These are phyloP conservation scores for Phalacrocorax carbo DNA, from an alignment of 2,113 vertebrate species.

Conservation along the genomic window DNA sequence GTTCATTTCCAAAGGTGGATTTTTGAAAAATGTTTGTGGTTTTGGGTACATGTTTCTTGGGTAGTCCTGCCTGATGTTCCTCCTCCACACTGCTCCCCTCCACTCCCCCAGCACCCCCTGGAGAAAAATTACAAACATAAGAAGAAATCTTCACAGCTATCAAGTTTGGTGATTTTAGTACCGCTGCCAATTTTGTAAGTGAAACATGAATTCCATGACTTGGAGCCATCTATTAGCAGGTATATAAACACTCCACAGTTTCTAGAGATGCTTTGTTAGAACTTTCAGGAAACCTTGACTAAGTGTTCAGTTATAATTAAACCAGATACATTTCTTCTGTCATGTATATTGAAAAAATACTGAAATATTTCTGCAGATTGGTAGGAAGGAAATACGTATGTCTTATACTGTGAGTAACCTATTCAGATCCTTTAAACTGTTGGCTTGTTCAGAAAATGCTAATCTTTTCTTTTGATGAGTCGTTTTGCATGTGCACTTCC, in stretches of 20 bases:
- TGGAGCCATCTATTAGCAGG: neutral
- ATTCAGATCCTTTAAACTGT: neutral
- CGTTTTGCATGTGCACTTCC: neutral
- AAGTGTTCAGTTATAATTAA: neutral
- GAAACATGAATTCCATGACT: neutral
- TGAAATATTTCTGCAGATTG: neutral
- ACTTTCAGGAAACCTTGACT: neutral
- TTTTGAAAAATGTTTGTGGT: neutral
- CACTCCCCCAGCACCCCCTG: fast-evolving
- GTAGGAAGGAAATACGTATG: neutral
- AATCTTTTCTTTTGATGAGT: neutral
- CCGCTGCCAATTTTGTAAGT: neutral
- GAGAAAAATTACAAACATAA: neutral
- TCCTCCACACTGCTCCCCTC: neutral
- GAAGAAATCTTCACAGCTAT: neutral
- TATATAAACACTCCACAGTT: neutral
- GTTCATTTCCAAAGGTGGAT: neutral
- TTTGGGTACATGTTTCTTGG: neutral
- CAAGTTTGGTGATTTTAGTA: neutral
- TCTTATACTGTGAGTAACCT: neutral
- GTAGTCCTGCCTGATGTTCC: neutral
- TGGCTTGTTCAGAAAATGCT: neutral
- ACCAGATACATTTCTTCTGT: neutral
- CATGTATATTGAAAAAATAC: neutral
- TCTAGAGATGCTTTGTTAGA: neutral